Evolutionary conservation across 2,797 vertebrate species (phyloP), one percentile per base, ranked within the genome.

Genomic region (Sternarchorhynchus goeldii): DNA sequence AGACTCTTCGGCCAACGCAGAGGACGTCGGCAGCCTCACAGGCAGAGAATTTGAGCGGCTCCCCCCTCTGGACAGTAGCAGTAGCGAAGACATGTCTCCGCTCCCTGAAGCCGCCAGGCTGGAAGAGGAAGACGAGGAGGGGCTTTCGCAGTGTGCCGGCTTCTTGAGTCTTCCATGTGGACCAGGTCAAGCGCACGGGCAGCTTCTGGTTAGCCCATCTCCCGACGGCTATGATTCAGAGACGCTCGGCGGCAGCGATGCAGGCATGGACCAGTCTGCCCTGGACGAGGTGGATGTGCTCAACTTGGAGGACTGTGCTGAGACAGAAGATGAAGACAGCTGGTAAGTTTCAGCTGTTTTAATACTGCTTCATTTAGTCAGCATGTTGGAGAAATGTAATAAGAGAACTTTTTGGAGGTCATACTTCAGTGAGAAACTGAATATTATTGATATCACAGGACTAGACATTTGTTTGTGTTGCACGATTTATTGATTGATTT

Each of bases 231-330:
- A 90, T 41, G 92, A 92, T 57, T 90, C 90, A 39, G 92, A 93
- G 83, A 90, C 90, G 2, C 85, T 91, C 7, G 92, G 90, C 3
- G 92, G 84, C 2, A 89, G 85, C 18, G 82, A 90, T 32, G 86
- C 86, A 0, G 92, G 87, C 0, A 68, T 91, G 0, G 92, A 93
- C 70, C 87, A 92, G 20, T 87, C 88, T 0, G 92, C 93, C 0
- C 90, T 96, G 85, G 96, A 97, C 60, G 95, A 96, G 73, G 94
- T 96, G 75, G 95, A 96, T 20, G 92, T 95, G 81, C 86, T 98
- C 0, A 93, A 97, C 85, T 90, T 97, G 78, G 94, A 94, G 60
- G 93, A 92, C 84, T 89, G 85, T 1, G 93, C 92, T 0, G 94
- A 94, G 75, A 81, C 88, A 20, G 93, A 95, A 10, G 95, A 95